Percentiles rank a stretch among this genome's conserved stretches.
These are phyloP conservation scores for Himantopus leucocephalus DNA, from an alignment of 2,113 vertebrate species.

Conservation along the genomic window DNA sequence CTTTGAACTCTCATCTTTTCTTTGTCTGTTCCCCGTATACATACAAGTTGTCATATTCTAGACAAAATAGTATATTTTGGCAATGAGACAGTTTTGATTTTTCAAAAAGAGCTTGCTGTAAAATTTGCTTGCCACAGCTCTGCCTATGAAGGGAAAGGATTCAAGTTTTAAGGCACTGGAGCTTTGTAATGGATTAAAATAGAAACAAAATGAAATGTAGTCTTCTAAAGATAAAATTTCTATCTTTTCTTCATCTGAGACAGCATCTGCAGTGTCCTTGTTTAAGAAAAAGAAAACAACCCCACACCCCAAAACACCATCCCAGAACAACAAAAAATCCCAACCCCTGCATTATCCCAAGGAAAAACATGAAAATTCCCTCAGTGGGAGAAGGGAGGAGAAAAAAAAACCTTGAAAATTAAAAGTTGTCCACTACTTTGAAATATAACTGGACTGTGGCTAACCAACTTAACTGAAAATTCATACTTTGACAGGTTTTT, in stretches of 20 bases:
- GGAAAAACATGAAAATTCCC: neutral
- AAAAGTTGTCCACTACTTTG: neutral
- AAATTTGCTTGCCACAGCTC: neutral
- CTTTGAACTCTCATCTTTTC: neutral
- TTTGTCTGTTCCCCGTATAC: neutral
- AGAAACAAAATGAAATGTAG: too few species aligned
- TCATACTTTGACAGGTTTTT: neutral
- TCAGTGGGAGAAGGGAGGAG: neutral
- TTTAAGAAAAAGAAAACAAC: neutral
- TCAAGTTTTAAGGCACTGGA: neutral
- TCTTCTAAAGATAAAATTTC: neutral
- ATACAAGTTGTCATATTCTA: neutral
- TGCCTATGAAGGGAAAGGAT: neutral
- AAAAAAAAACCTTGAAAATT: neutral
- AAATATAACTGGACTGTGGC: neutral
- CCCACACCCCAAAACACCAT: neutral
- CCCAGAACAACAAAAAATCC: accelerated
- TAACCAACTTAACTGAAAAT: neutral
- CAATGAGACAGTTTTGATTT: neutral
- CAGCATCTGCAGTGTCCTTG: neutral
- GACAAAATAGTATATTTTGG: neutral
- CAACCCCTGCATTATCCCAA: neutral
- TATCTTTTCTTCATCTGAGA: neutral
- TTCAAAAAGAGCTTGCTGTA: neutral
- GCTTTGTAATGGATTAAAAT: neutral